Evolutionary conservation across 1,140 invertebrate genomes (phyloP), one percentile per base, ranked within the genome.

Genomic region (Scaptomyza montana): DNA sequence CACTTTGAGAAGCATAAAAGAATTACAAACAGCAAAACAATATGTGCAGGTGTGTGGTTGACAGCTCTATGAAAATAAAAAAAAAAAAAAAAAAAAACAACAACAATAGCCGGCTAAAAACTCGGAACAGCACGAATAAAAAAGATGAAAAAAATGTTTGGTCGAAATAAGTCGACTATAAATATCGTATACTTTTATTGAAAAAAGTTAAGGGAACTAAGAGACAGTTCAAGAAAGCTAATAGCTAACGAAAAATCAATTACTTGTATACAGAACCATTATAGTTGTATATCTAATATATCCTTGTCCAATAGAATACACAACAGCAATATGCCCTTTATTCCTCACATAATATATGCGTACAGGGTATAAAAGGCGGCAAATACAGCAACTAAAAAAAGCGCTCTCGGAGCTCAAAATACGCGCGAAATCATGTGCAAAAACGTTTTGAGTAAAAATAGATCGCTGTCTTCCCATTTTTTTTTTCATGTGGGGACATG

Each of bases 381-480:
- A 55, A 36, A 6, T 39, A 12, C 28, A 39, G 3, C n/a, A 65
- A 9, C 7, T 43, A 1, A 33, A 33, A 33, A 33, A 19, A 21
- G 28, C 61, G 53, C 9, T 9, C 33, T 49, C 19, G 41, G 21
- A 39, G 12, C 49, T 47, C 7, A 10, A 54, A 55, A 57, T 49
- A 73, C 51, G 30, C 75, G 65, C 50, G 68, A 87, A 86, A 87
- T 82, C 82, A 87, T 82, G 78, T 77, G 71, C 64, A 82, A 87
- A 67, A 87, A 67, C 59, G 71, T 65, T 81, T 78, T 73, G 77
- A 82, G 82, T 62, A 55, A 68, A 80, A 86, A 86, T 73, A 78
- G 65, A 63, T 61, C 69, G 64, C 36, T 53, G 57, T 36, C 9
- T 7, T 1, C 0, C 12, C 2, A 9, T 36, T 25, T 43, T 25